These are phyloP conservation scores for Tupaia tana DNA, from an alignment of 2,113 vertebrate species.

Conservation along the genomic window DNA sequence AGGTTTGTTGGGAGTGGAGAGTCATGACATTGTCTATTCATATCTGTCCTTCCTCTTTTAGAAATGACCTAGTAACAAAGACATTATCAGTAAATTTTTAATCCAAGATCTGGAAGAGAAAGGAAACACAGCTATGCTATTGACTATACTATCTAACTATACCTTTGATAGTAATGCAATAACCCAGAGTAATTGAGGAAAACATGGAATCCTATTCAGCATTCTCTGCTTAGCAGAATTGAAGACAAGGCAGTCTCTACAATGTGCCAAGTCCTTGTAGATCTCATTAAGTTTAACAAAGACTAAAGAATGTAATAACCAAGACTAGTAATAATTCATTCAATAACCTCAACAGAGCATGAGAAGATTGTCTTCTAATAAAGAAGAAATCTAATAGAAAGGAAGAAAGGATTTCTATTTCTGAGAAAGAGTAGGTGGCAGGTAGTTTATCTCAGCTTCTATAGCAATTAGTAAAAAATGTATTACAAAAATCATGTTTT, in stretches of 20 bases:
- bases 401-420: not conserved
- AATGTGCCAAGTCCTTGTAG: too few relatives aligned
- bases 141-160: not conserved
- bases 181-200: not conserved
- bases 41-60: not conserved
- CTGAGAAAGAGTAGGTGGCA: not conserved
- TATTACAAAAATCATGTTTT: not conserved
- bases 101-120: not conserved
- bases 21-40: not conserved
- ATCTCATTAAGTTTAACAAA: not conserved
- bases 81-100: not conserved
- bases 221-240: not conserved
- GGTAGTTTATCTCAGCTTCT: not conserved
- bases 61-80: not conserved
- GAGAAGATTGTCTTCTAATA: not conserved
- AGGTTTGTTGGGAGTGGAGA: not conserved
- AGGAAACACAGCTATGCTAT: not conserved
- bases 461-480: not conserved
- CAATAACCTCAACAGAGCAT: not conserved
- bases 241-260: not conserved
- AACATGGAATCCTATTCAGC: not conserved
- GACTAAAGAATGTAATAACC: not conserved
- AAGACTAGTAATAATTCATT: not conserved
- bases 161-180: not conserved
- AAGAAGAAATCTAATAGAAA: not conserved